Percentiles rank a stretch among this genome's conserved stretches.
phyloP scores from a whole-genome alignment of 2,888 invertebrate genomes.

The Lamellibrachia satsuma region DNA sequence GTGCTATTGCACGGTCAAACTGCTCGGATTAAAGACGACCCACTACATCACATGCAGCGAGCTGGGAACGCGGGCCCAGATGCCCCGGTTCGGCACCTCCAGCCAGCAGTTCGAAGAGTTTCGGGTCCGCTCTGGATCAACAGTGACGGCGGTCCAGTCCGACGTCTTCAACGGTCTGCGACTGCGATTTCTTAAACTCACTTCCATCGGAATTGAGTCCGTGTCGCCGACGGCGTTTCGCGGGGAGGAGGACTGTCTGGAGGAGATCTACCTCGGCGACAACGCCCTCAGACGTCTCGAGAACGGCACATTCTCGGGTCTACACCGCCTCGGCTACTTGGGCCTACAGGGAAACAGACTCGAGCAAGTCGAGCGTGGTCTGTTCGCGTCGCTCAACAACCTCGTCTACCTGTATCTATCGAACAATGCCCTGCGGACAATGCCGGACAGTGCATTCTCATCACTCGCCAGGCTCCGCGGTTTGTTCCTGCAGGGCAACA shows the following conservation, averaged over 20 bases:
- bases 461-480: neutral
- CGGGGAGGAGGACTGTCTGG: neutral
- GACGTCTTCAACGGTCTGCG: slow-evolving; percentile 10
- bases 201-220: neutral
- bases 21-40: neutral
- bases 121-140: neutral
- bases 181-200: neutral
- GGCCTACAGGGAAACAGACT: slow-evolving; percentile 2
- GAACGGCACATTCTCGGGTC: neutral
- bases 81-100: neutral
- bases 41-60: slow-evolving; percentile 7
- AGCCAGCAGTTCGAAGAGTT: neutral
- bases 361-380: neutral
- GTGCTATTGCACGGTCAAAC: neutral
- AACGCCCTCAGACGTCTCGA: neutral
- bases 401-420: neutral
- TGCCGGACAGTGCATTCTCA: slow-evolving; percentile 13
- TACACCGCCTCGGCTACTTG: neutral
- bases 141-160: neutral
- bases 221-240: neutral
- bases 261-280: neutral
- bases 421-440: neutral
- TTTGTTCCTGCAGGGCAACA: neutral
- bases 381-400: neutral
- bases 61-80: neutral